phyloP scores from a whole-genome alignment of 2,113 vertebrate genomes.

The Aleadryas rufinucha region DNA sequence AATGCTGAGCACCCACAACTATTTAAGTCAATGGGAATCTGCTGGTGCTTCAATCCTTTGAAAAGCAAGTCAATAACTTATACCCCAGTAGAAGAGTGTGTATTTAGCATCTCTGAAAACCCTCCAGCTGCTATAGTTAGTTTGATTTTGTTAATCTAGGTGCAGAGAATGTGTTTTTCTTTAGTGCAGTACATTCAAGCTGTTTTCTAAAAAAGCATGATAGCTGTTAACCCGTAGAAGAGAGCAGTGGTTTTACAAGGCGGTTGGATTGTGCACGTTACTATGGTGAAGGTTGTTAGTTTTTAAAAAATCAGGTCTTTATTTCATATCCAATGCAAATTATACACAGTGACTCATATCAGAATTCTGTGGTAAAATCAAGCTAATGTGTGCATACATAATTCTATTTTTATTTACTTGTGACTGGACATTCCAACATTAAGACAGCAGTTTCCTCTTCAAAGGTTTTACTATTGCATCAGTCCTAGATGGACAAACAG shows the following conservation, averaged over 20 bases:
- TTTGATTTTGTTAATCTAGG: slow-evolving; percentile 54
- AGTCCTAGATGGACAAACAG: background rate
- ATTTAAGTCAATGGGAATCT: slow-evolving; percentile 59
- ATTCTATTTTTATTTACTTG: slow-evolving; percentile 1
- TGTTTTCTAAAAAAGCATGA: slow-evolving; percentile 35
- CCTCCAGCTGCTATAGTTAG: slow-evolving; percentile 54
- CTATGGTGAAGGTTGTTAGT: slow-evolving; percentile 50
- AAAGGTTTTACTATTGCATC: background rate
- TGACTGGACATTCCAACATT: background rate
- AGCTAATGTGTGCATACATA: background rate
- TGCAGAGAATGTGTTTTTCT: slow-evolving; percentile 30
- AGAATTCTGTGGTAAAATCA: slow-evolving; percentile 4
- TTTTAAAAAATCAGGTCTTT: background rate
- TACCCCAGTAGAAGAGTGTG: background rate
- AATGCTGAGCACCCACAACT: slow-evolving; percentile 50
- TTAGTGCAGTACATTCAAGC: slow-evolving; percentile 22
- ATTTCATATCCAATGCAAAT: slow-evolving; percentile 36
- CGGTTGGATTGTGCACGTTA: slow-evolving; percentile 21
- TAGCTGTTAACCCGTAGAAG: slow-evolving; percentile 29
- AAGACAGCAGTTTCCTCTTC: background rate
- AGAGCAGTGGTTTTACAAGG: slow-evolving; percentile 6
- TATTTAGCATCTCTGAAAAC: slow-evolving; percentile 56
- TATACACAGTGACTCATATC: slow-evolving; percentile 29
- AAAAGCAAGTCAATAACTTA: slow-evolving; percentile 60
- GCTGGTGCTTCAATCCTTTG: slow-evolving; percentile 50